These are phyloP conservation scores for Agrilus biguttatus DNA, from an alignment of 2,888 invertebrate species.

Conservation along the genomic window DNA sequence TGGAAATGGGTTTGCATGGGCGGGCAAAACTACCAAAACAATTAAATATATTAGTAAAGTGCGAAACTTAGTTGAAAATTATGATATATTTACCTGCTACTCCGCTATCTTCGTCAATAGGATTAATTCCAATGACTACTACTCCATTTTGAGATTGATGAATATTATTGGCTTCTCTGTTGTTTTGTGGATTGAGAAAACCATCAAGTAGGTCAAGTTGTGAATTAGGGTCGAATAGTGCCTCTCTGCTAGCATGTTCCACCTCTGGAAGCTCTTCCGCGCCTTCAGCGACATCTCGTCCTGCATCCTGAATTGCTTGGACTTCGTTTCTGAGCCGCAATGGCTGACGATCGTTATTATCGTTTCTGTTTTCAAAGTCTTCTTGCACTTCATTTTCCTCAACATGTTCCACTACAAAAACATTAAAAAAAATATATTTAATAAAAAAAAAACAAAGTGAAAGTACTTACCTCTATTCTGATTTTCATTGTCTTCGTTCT, in stretches of 20 bases:
- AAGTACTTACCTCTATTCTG: constrained; percentile 9
- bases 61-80: not conserved
- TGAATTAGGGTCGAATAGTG: constrained; percentile 26
- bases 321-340: not conserved
- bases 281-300: not conserved
- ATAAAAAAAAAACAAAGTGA: not conserved
- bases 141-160: constrained; percentile 1
- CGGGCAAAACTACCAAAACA: constrained; percentile 6
- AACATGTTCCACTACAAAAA: not conserved
- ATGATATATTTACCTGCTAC: constrained; percentile 7
- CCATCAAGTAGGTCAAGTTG: constrained; percentile 25
- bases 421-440: not conserved
- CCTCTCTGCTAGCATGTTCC: constrained; percentile 24
- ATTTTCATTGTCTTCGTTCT: constrained; percentile 13
- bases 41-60: not conserved
- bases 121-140: constrained; percentile 5
- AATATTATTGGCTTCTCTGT: not conserved
- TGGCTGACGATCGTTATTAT: constrained; percentile 3
- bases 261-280: constrained; percentile 10
- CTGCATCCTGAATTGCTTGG: not conserved
- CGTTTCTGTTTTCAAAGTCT: constrained; percentile 7
- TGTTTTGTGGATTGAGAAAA: constrained; percentile 16
- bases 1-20: constrained; percentile 21
- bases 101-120: constrained; percentile 3
- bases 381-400: constrained; percentile 2